Base-by-base conservation (phyloP, 2,113 vertebrate species). In the Vanacampus margaritifer region DNA sequence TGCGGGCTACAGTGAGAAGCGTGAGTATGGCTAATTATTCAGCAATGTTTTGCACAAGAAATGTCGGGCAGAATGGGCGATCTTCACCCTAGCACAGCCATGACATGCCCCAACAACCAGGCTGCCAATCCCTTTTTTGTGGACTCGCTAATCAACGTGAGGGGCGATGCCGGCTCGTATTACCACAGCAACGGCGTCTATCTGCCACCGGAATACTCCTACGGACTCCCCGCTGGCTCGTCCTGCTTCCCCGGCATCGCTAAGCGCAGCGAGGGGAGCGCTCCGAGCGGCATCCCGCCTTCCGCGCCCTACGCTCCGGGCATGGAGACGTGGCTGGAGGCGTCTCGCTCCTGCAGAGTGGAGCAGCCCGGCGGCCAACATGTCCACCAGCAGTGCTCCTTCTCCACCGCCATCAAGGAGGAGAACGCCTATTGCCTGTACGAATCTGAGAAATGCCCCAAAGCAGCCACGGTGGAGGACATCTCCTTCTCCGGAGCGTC, bases 41-140 rank as follows among this genome's bases (percentile, higher is more conserved):
- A 95, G 94, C 94, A 95, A 87, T 98, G 95, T 98, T 98, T 98
- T 98, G 94, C 95, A 94, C 96, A 96, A 99, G 96, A 98, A 98
- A 99, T 99, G 96, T 98, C 96, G 97, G 95, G 95, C 95, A 96
- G 95, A 94, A 95, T 95, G 95, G 94, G 95, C 93, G 95, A 95
- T 95, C 95, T 94, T 91, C 95, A 96, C 92, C 93, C 94, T 91
- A 93, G 94, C 92, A 91, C 95, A 89, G 94, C 94, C 93, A 98
- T 98, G 97, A 97, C 97, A 95, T 98, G 95, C 93, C 96, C 96
- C 83, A 95, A 97, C 93, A 96, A 94, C 90, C 94, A 96, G 75
- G 93, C 95, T 89, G 95, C 94, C 88, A 98, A 96, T 88, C 95
- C 97, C 37, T 99, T 99, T 93, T 92, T 99, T 87, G 97, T 99